Base-by-base conservation (phyloP, 2,797 vertebrate species). In the Tamandua tetradactyla region DNA sequence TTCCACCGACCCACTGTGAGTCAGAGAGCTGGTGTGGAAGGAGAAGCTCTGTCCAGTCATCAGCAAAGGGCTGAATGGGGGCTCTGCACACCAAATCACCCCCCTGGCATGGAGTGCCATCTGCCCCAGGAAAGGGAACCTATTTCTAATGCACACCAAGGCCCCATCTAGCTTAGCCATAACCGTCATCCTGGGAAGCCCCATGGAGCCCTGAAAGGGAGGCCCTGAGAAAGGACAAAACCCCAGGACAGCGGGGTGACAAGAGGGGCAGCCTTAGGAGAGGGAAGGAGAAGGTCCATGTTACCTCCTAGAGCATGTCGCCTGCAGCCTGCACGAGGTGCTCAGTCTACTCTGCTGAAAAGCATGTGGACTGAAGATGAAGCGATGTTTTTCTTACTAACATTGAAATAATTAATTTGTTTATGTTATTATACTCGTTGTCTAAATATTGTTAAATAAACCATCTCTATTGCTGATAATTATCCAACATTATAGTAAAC, bases 361-460 rank as follows among this genome's bases (percentile, higher is more conserved):
- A 11, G 6, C 40, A 40, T 27, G 68, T 62, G 9, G 78, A 85
- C 94, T 92, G 71, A 55, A 92, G 72, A 93, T 42, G 61, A 91
- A 97, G 72, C 62, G 79, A 44, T 74, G 44, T 61, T 95, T 91
- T 86, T 57, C 52, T 94, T 94, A 81, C 71, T 82, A 94, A 75
- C 76, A 62, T 18, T 22, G 44, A 96, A 92, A 89, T 74, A 93
- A 96, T 94, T 94, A 94, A 66, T 68, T 61, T 89, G 96, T 87
- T 96, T 93, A 52, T 69, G 52, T 93, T 90, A 55, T 86, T 42
- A 69, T 79, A 25, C 57, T 89, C 91, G 42, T 93, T 89, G 90
- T 95, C 76, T 94, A 96, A 95, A 96, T 90, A 96, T 72, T 87
- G 72, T 82, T 93, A 91, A 94, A 93, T 96, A 76, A 95, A 91